These are phyloP conservation scores for Galemys pyrenaicus DNA, from an alignment of 2,113 vertebrate genomes.

Conservation along the genomic window DNA sequence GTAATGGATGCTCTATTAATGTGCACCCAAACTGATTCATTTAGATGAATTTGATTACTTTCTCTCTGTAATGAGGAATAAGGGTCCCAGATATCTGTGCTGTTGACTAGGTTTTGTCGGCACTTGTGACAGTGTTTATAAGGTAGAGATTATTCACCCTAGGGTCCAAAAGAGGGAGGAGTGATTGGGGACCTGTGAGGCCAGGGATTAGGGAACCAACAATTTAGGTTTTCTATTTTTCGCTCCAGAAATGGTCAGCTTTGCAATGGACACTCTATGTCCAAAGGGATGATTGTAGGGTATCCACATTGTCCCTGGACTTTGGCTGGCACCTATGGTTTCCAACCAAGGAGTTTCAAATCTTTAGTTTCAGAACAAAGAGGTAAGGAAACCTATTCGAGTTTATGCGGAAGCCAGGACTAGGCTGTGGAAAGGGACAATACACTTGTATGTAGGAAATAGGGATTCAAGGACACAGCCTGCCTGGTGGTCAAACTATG, in stretches of 20 bases:
- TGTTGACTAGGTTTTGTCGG: not conserved
- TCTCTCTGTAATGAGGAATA: not conserved
- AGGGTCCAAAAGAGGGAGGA: not conserved
- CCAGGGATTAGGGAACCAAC: not conserved
- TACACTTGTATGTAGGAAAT: not conserved
- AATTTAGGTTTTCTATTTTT: not conserved
- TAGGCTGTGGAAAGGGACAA: not conserved
- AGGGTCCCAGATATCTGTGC: not conserved
- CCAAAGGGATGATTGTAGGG: not conserved
- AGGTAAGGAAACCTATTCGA: not conserved
- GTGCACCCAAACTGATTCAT: not conserved
- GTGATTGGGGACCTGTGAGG: not conserved
- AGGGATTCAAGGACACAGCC: not conserved
- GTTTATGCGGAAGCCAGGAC: not conserved
- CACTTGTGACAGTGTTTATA: not conserved
- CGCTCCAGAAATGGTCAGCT: not conserved
- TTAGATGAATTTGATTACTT: constrained; percentile 18
- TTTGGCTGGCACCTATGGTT: not conserved
- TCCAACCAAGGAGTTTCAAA: not conserved
- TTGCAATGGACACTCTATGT: no score
- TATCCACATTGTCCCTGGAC: not conserved
- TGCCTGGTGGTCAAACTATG: not conserved
- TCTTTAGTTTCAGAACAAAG: not conserved
- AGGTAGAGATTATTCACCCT: not conserved
- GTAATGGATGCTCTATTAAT: not conserved